Base-by-base conservation (phyloP, 2,113 vertebrate species). In the Callithrix jacchus region DNA sequence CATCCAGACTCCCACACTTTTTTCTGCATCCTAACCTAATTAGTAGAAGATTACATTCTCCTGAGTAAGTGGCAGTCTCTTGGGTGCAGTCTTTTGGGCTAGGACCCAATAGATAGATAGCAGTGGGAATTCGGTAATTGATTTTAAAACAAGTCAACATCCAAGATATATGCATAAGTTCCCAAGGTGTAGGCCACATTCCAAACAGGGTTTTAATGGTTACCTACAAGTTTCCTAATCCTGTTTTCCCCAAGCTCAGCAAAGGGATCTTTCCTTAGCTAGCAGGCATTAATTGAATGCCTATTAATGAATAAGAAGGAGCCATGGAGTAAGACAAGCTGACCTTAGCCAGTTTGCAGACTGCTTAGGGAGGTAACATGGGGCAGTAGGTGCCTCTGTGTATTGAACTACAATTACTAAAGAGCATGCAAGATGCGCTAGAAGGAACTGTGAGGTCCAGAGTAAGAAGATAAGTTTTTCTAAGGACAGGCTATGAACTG, bases 101-200 rank as follows among this genome's bases (percentile, higher is more conserved):
- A 87, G 49, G 32, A 93, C 23, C 35, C 27, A 54, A 81, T 80
- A 61, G 47, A 81, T 84, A 61, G 47, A 23, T 68, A 92, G 68
- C 49, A 64, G 30, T 66, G 73, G 61, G 52, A 80, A 66, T 66
- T 79, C 9, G 13, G 66, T 64, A 71, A 80, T 81, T 77, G 73
- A 89, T 42, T 94, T 73, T 37, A 94, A 93, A 94, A 71, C 47
- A 74, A 68, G 37, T 71, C 61, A 89, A 30, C 64, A 27, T 84
- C 90, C n/a, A 87, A 81, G 35, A 90, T 66, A n/a, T 0, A 37
- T 54, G 61, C 37, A 32, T 21, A 94, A 61, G 8, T 93, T 58
- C 42, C 85, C 61, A 92, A 74, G 74, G 12, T 79, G 8, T n/a
- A 79, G 68, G 27, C 23, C 40, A 56, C 8, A 83, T 76, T 94